phyloP scores from a whole-genome alignment of 2,888 invertebrate species.

The Lasioglossum pauxillum region DNA sequence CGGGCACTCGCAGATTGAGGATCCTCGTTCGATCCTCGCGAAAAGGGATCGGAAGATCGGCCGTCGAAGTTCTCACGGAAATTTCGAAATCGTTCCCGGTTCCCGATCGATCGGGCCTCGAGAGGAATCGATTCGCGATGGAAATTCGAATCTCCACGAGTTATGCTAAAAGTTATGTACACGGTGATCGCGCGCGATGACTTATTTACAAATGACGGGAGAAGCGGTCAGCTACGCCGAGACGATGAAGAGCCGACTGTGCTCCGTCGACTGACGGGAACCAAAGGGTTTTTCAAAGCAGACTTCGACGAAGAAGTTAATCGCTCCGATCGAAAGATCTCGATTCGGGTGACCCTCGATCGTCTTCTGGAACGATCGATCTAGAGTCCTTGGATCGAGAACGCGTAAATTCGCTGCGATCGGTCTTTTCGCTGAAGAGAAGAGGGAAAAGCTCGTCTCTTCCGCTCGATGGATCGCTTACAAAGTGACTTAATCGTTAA shows the following conservation, averaged over 20 bases:
- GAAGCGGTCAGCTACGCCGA: constrained; percentile 56
- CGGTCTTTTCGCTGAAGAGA: background rate
- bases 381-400: constrained; percentile 3
- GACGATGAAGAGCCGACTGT: constrained; percentile 45
- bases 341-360: background rate
- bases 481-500: constrained; percentile 54
- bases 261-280: background rate
- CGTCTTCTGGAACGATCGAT: background rate
- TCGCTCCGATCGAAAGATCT: background rate
- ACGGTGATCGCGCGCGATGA: constrained; percentile 62
- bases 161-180: constrained; percentile 53
- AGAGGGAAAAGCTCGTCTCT: background rate
- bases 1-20: background rate
- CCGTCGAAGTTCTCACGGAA: constrained; percentile 4
- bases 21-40: background rate
- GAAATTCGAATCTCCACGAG: background rate
- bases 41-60: background rate
- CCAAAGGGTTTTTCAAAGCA: constrained; percentile 31
- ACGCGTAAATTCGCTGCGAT: background rate
- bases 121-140: background rate
- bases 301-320: background rate
- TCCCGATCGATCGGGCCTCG: background rate
- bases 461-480: constrained; percentile 19
- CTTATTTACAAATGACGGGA: constrained; percentile 76
- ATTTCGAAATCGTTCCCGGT: background rate